Conservation (phyloP, 1,140 invertebrate genomes). For the Phthorimaea operculella region DNA sequence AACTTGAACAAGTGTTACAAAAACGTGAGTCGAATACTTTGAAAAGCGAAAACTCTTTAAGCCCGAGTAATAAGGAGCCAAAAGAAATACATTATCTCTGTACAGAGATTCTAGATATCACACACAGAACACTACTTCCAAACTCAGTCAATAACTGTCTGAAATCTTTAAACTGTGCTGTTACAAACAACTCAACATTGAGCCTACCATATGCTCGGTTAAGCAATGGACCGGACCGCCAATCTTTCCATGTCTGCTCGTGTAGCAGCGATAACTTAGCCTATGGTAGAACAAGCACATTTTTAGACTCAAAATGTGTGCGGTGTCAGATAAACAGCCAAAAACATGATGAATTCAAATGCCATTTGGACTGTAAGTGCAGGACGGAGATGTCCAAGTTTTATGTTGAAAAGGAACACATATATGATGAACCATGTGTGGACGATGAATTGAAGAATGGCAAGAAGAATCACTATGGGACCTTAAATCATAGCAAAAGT, state of each 20-base stretch:
- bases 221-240: conserved; percentile 21
- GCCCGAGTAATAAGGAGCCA: conserved; percentile 29
- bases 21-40: conserved; percentile 53
- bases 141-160: conserved; percentile 64
- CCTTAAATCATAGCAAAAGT: conserved; percentile 42
- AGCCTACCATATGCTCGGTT: conserved; percentile 56
- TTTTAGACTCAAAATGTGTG: conserved; percentile 34
- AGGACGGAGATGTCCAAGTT: conserved; percentile 37
- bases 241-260: conserved; percentile 27
- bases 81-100: conserved; percentile 66
- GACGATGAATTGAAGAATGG: conserved; percentile 15
- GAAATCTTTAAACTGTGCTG: conserved; percentile 67
- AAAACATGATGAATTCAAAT: conserved; percentile 45
- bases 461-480: conserved; percentile 35
- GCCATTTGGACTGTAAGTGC: conserved; percentile 57
- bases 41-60: conserved; percentile 29
- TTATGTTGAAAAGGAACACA: conserved; percentile 46
- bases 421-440: conserved; percentile 49
- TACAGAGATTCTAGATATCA: conserved; percentile 58
- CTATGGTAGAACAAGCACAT: conserved; percentile 24
- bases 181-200: conserved; percentile 44
- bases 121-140: conserved; percentile 38
- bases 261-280: conserved; percentile 29
- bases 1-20: conserved; percentile 68
- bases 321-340: conserved; percentile 45